These are phyloP conservation scores for Pharmacophagus antenor DNA, from an alignment of 2,888 invertebrate genomes.

Conservation along the genomic window DNA sequence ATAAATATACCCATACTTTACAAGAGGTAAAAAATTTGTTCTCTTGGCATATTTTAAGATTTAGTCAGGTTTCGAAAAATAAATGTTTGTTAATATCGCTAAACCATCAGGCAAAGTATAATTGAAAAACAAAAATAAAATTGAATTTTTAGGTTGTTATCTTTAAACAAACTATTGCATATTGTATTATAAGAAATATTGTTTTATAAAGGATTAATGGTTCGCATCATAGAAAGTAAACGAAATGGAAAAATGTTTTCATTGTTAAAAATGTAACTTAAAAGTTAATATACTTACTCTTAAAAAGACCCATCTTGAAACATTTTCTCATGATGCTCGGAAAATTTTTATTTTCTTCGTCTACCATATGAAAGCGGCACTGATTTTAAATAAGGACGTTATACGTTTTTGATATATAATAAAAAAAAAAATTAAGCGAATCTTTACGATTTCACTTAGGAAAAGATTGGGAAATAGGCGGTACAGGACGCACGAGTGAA, in stretches of 20 bases:
- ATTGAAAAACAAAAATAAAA: background rate
- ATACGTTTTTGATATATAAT: background rate
- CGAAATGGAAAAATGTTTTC: background rate
- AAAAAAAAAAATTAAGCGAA: background rate
- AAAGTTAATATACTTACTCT: conserved; percentile 59
- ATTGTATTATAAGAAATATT: background rate
- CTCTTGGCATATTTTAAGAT: background rate
- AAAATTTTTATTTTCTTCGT: conserved; percentile 57
- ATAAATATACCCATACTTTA: background rate
- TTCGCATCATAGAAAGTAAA: background rate
- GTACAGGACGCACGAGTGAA: conserved; percentile 46
- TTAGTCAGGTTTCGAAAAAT: background rate
- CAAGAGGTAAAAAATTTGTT: background rate
- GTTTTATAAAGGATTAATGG: background rate
- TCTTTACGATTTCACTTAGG: conserved; percentile 15
- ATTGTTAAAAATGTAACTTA: background rate
- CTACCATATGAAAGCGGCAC: conserved; percentile 45
- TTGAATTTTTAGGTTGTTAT: background rate
- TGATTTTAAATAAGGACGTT: background rate
- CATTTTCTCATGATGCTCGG: conserved; percentile 72
- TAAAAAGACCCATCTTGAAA: conserved; percentile 76
- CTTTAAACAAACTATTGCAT: background rate
- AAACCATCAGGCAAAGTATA: background rate
- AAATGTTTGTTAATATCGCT: background rate
- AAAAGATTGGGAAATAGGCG: conserved; percentile 16